phyloP scores from a whole-genome alignment of 2,113 vertebrate genomes.

The Semicossyphus pulcher region DNA sequence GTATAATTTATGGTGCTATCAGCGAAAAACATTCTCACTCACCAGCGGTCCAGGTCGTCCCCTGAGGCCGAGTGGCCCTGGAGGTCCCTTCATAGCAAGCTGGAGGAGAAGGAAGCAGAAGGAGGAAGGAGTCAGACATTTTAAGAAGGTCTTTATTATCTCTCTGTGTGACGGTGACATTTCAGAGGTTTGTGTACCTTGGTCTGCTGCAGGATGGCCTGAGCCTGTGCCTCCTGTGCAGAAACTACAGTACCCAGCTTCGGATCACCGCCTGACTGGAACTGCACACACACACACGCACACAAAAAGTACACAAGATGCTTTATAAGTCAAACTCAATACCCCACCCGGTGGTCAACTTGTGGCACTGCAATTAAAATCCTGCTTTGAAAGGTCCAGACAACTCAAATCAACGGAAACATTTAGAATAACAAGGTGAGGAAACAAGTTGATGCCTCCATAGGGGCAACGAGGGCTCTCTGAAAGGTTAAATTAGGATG shows the following conservation, averaged over 20 bases:
- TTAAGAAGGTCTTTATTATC: too few relatives aligned
- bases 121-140: background rate
- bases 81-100: constrained; percentile 93
- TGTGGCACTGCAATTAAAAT: constrained; percentile 21
- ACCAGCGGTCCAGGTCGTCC: constrained; percentile 94
- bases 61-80: constrained; percentile 91
- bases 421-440: background rate
- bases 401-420: background rate
- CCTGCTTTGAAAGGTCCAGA: background rate
- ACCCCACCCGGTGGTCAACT: constrained; percentile 60
- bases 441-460: background rate
- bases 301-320: background rate
- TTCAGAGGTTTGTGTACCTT: constrained; percentile 79
- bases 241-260: constrained; percentile 89
- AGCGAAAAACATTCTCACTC: too few relatives aligned
- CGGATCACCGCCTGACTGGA: constrained; percentile 90
- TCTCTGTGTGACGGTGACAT: background rate
- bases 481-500: background rate
- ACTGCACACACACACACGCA: constrained; percentile 79
- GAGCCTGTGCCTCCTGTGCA: constrained; percentile 95
- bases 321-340: constrained; percentile 39
- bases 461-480: too few relatives aligned
- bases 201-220: constrained; percentile 96
- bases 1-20: too few relatives aligned
- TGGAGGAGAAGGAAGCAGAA: constrained; percentile 59